Conservation (phyloP, 1,140 invertebrate genomes). For the Diorhabda carinulata region DNA sequence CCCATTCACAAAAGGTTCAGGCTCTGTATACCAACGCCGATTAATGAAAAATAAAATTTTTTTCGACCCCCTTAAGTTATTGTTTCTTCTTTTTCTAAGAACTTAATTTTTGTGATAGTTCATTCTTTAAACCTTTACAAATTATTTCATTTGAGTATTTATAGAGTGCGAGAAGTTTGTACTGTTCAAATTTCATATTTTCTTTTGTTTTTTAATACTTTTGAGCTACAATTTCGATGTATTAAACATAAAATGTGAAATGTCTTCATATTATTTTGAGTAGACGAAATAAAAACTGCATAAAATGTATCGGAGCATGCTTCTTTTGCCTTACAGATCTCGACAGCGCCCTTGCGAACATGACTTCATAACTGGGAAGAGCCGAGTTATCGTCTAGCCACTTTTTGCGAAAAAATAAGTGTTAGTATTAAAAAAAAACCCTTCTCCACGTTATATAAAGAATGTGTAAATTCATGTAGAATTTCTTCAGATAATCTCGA, state of each 20-base stretch:
- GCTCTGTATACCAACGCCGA: too few species aligned
- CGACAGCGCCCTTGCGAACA: conserved; percentile 59
- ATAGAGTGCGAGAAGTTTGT: too few species aligned
- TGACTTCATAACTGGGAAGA: conserved; percentile 60
- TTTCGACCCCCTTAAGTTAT: too few species aligned
- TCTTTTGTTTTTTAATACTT: too few species aligned
- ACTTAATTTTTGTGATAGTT: too few species aligned
- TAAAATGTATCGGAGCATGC: conserved; percentile 6
- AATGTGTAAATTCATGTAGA: neutral
- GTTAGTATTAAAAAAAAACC: conserved; percentile 37
- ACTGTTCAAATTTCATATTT: too few species aligned
- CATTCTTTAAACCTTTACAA: too few species aligned
- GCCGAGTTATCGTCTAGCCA: conserved; percentile 65
- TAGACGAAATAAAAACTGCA: neutral
- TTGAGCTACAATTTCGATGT: too few species aligned
- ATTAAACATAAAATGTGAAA: neutral
- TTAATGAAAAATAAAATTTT: too few species aligned
- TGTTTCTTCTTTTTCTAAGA: too few species aligned
- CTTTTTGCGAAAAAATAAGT: conserved; percentile 44
- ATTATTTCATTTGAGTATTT: too few species aligned
- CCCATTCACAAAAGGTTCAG: too few species aligned
- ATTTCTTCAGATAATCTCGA: neutral
- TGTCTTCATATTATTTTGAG: neutral
- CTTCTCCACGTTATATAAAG: neutral
- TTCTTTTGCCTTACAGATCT: conserved; percentile 54